These are phyloP conservation scores for Lumbricus terrestris DNA, from an alignment of 2,888 invertebrate genomes.

Conservation along the genomic window DNA sequence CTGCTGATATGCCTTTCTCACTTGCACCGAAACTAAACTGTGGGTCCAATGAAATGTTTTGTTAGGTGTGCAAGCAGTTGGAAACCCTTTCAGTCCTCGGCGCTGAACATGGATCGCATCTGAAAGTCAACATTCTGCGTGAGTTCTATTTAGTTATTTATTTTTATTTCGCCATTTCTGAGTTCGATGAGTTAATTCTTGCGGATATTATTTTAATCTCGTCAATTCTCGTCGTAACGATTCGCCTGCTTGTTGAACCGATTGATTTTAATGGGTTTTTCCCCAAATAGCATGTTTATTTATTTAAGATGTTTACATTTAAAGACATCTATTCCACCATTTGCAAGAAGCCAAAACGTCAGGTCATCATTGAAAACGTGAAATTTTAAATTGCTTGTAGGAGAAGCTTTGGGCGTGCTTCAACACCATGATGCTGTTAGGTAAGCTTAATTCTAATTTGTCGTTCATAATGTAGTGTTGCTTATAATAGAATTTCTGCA, in stretches of 20 bases:
- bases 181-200: too few species aligned
- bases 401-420: constrained; percentile 58
- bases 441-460: constrained; percentile 39
- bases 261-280: neutral
- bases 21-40: neutral
- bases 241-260: too few species aligned
- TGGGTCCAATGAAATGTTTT: neutral
- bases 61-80: constrained; percentile 54
- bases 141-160: too few species aligned
- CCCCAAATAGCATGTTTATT: neutral
- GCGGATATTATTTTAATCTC: too few species aligned
- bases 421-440: constrained; percentile 93
- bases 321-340: neutral
- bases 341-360: too few species aligned
- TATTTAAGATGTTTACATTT: neutral
- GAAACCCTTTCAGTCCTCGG: constrained; percentile 51
- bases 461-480: neutral
- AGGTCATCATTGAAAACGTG: too few species aligned
- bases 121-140: constrained; percentile 46
- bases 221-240: too few species aligned
- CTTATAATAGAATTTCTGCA: neutral
- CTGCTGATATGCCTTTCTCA: too few species aligned
- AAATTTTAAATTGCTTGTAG: constrained; percentile 27
- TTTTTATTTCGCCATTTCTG: too few species aligned
- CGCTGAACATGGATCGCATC: constrained; percentile 54